A percentile compares a stretch with the other conserved stretches of the same genome.
Evolutionary conservation across 2,888 invertebrate genomes (phyloP).

Genomic region (Itoplectis maculator): DNA sequence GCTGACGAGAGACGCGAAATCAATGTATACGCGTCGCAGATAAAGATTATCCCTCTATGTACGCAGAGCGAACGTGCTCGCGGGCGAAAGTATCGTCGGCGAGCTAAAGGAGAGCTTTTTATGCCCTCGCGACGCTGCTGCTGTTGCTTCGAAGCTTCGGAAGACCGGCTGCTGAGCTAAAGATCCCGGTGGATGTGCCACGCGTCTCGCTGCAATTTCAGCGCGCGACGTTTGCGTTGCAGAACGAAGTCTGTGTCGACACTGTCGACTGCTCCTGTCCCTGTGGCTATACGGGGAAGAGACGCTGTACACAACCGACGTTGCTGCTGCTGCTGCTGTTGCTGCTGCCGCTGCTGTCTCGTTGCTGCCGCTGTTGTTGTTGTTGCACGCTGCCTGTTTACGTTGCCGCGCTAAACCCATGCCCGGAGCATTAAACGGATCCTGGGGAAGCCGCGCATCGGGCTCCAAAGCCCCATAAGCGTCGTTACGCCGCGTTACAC

Average conservation of each 20-base stretch:
- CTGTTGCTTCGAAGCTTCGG: not conserved
- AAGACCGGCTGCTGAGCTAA: not conserved
- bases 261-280: not conserved
- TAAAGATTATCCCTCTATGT: conserved; percentile 51
- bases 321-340: conserved; percentile 12
- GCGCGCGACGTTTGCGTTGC: not conserved
- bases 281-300: conserved; percentile 35
- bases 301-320: conserved; percentile 28
- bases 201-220: not conserved
- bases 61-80: conserved; percentile 5
- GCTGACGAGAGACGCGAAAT: conserved; percentile 43
- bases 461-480: conserved; percentile 78
- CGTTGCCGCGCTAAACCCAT: conserved; percentile 76
- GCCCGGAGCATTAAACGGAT: conserved; percentile 78
- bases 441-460: conserved; percentile 76
- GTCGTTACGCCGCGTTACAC: conserved; percentile 79
- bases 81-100: not conserved
- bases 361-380: conserved; percentile 49
- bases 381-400: conserved; percentile 75
- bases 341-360: not conserved
- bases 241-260: no score
- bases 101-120: conserved; percentile 24
- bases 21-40: conserved; percentile 37
- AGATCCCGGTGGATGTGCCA: not conserved
- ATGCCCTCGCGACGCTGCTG: no score